Conservation (phyloP, 2,113 vertebrate species). For the Oryzias woworae region DNA sequence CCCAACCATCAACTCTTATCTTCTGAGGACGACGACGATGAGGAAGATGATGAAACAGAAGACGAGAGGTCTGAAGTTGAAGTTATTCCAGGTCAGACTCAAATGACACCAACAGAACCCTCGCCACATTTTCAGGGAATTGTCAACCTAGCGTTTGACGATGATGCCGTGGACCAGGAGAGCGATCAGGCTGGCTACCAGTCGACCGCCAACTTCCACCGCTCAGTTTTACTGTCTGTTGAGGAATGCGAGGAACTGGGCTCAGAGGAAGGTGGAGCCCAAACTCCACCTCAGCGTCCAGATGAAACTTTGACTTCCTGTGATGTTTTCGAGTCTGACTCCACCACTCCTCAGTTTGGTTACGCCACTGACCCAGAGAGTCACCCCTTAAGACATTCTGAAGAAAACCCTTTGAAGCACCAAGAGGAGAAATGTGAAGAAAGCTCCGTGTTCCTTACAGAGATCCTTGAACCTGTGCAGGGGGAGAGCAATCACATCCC, state of each 20-base stretch:
- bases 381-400: constrained; percentile 31
- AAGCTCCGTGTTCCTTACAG: constrained; percentile 56
- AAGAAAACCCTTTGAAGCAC: constrained; percentile 9
- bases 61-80: constrained; percentile 82
- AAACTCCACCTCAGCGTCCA: constrained; percentile 68
- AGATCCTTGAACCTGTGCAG: constrained; percentile 36
- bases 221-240: constrained; percentile 93
- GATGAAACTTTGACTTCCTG: constrained; percentile 72
- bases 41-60: constrained; percentile 86
- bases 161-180: constrained; percentile 86
- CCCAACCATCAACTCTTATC: constrained; percentile 84
- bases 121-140: constrained; percentile 89
- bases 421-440: constrained; percentile 21
- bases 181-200: constrained; percentile 76
- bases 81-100: constrained; percentile 63
- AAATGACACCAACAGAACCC: constrained; percentile 62
- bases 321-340: constrained; percentile 86
- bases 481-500: constrained; percentile 15
- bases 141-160: constrained; percentile 93
- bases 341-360: constrained; percentile 55
- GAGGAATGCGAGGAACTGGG: constrained; percentile 97
- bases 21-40: constrained; percentile 90
- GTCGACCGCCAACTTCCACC: constrained; percentile 83
- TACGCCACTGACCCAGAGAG: constrained; percentile 53
- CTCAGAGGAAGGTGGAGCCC: constrained; percentile 85